Percentiles rank a stretch among this genome's conserved stretches.
Evolutionary conservation across 2,113 vertebrate species (phyloP).

Genomic region (Ictalurus furcatus): DNA sequence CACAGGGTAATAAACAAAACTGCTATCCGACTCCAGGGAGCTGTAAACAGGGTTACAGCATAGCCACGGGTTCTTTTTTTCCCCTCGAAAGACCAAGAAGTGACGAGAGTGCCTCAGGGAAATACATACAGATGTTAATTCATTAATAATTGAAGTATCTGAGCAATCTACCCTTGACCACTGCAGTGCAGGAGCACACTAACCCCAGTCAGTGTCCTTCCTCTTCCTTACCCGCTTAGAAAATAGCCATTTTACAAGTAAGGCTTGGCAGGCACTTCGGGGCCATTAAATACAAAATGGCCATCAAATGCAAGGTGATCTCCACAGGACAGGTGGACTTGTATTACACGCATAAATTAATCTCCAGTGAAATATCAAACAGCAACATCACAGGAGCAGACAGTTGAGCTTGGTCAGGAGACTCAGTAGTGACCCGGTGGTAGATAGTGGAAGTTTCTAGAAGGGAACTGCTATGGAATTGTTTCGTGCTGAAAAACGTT

Average conservation of each 20-base stretch:
- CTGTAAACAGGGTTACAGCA: neutral
- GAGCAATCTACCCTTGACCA: neutral
- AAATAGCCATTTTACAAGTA: neutral
- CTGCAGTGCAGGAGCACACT: neutral
- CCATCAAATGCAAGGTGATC: constrained; percentile 11
- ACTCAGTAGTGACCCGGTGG: neutral
- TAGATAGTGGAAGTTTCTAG: neutral
- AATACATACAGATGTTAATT: neutral
- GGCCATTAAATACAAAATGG: neutral
- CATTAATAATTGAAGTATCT: neutral
- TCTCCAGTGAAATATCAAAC: constrained; percentile 47
- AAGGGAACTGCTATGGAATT: neutral
- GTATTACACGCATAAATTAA: constrained; percentile 46
- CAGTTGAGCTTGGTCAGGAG: neutral
- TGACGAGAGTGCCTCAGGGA: neutral
- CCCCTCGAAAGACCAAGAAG: neutral
- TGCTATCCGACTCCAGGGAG: constrained; percentile 8
- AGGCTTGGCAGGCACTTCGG: neutral
- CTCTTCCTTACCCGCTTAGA: neutral
- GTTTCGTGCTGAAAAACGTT: neutral
- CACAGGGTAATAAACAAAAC: neutral
- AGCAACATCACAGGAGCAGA: constrained; percentile 12
- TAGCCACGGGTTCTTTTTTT: neutral
- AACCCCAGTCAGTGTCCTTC: neutral
- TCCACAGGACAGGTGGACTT: neutral